phyloP scores from a whole-genome alignment of 2,113 vertebrate genomes.

The Varanus salvator region DNA sequence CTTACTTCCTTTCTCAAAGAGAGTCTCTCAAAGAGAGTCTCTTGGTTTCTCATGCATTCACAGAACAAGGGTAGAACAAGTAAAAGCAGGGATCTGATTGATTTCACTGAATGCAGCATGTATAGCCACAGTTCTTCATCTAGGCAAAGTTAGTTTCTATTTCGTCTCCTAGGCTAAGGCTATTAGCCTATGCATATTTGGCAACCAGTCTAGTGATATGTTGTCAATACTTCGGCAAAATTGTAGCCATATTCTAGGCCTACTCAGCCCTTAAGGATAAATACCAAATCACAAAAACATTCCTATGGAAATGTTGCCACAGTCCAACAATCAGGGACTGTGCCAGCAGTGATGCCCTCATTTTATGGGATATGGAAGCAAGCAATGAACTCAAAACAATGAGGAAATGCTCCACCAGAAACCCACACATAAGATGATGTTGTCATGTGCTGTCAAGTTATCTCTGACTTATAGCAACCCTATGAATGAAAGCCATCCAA shows the following conservation, averaged over 20 bases:
- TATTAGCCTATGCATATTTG: not conserved
- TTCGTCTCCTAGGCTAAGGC: not conserved
- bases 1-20: not conserved
- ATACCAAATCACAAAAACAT: not conserved
- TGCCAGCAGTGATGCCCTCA: not conserved
- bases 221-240: no score
- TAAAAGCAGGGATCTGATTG: not conserved
- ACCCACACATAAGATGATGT: not conserved
- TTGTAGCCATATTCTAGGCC: no score
- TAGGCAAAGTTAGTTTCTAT: not conserved
- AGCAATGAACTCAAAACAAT: not conserved
- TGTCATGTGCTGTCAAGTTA: no score
- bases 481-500: not conserved
- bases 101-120: not conserved
- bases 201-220: no score
- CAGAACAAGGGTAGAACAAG: not conserved
- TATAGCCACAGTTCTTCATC: not conserved
- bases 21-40: not conserved
- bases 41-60: not conserved
- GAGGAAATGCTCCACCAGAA: not conserved
- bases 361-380: not conserved
- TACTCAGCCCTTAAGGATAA: no score
- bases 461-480: not conserved
- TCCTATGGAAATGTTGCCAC: not conserved
- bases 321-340: not conserved